Conservation (phyloP, 1,140 invertebrate genomes). For the Dysdera silvatica region DNA sequence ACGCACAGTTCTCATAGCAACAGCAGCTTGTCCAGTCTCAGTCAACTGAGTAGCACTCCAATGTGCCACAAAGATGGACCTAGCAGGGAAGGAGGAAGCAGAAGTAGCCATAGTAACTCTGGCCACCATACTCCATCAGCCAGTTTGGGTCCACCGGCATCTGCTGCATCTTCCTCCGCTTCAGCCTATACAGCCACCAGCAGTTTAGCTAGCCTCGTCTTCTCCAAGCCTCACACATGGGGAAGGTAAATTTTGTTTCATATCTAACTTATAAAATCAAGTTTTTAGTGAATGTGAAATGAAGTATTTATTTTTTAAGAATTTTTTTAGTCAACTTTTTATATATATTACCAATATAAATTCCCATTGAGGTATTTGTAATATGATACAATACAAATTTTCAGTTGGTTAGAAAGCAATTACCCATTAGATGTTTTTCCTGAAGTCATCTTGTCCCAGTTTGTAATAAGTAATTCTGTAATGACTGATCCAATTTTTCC, state of each 20-base stretch:
- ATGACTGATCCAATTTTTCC: too few relatives aligned
- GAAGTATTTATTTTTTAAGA: too few relatives aligned
- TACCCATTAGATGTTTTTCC: too few relatives aligned
- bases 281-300: too few relatives aligned
- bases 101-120: slow-evolving; percentile 29
- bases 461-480: too few relatives aligned
- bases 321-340: too few relatives aligned
- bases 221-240: slow-evolving; percentile 32
- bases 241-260: slow-evolving; percentile 25
- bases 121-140: slow-evolving; percentile 22
- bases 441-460: too few relatives aligned
- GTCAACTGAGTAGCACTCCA: slow-evolving; percentile 39
- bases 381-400: too few relatives aligned
- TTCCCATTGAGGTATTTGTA: too few relatives aligned
- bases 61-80: slow-evolving; percentile 42
- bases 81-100: slow-evolving; percentile 51
- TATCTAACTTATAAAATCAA: not conserved
- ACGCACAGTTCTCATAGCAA: slow-evolving; percentile 36
- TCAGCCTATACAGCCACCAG: slow-evolving; percentile 12
- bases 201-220: slow-evolving; percentile 30
- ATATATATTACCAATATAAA: too few relatives aligned
- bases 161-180: slow-evolving; percentile 11
- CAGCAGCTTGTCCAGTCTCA: slow-evolving; percentile 69
- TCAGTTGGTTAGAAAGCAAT: too few relatives aligned
- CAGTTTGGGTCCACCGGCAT: too few relatives aligned